Base-by-base conservation (phyloP, 1,140 invertebrate species). In the Sinonovacula constricta region DNA sequence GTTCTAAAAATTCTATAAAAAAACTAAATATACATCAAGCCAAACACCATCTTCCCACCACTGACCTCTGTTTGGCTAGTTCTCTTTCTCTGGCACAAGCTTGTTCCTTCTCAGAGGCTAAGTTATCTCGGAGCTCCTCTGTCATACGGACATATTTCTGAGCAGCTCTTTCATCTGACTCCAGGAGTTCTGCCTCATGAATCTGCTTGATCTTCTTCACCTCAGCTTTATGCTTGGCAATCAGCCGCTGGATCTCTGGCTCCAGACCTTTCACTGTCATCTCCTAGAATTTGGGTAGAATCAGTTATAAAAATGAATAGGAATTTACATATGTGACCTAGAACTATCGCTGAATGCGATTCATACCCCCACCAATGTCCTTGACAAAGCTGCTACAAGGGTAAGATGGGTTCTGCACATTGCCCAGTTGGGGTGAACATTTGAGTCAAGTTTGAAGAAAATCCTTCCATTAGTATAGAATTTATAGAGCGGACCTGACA, bases 201-300 rank as follows among this genome's bases (percentile, higher is more conserved):
- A 90, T 86, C 62, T 88, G 85, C 70, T 91, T 91, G 30, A 92
- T 71, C 65, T 91, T 91, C 76, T 90, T 90, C 5, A 92, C 62
- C 72, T 92, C 91, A 33, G 82, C 67, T 82, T 91, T 92, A 78
- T 91, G 91, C 74, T 91, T 91, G 3, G 89, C 89, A 30, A 92
- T 91, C 59, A 92, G 79, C 33, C 88, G 81, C 71, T 91, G 90
- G 36, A 92, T 91, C 77, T 91, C 91, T 78, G 91, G 90, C 79
- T 92, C 91, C 39, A 92, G 70, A 28, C 91, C 91, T 79, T 91
- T 91, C 45, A 91, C 90, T 31, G 91, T 92, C 90, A 92, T 90
- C 79, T 92, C 91, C 90, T 91, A n/a, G n/a, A n/a, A n/a, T n/a
- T n/a, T n/a, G n/a, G n/a, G n/a, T n/a, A n/a, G n/a, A n/a, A n/a